Evolutionary conservation across 2,797 vertebrate genomes (phyloP), one percentile per base, ranked within the genome.

Genomic region (Pelobates cultripes): DNA sequence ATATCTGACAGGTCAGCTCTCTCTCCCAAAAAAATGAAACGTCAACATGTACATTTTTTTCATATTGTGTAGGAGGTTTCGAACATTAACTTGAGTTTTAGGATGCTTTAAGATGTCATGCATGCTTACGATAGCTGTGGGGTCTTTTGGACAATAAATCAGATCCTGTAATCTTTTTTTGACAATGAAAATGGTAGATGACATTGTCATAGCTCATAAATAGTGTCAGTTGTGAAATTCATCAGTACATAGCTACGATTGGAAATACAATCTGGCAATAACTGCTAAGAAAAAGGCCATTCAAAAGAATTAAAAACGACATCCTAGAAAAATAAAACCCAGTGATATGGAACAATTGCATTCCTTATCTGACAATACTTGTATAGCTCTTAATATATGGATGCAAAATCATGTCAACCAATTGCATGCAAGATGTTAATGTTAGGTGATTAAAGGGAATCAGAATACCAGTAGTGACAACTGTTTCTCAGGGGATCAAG

Each of bases 161-260:
- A 80, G 73, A 45, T 13, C 60, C 15, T 64, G 47, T 80, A 73
- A 68, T 75, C 51, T 72, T 72, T 66, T 28, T 84, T 80, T 80
- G 73, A 60, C 82, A 72, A 71, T 42, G 68, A 68, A 84, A 80
- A 47, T 57, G 60, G 75, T 57, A 79, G 51, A 70, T 72, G 77
- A 76, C 77, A 84, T 79, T 69, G 73, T 66, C 57, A 75, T 79
- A 70, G 64, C 79, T 75, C 73, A 57, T 79, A 79, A 84, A 79
- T 61, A 70, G n/a, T 80, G 47, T 72, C 72, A 74, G 71, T 60
- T 84, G 45, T 71, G 61, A 74, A 79, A 79, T 80, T 79, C 68
- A 79, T 72, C 67, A 80, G 43, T 60, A 72, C 66, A 66, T 75
- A 64, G 47, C 51, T 60, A 72, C 63, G 68, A 41, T 47, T 53